Evolutionary conservation across 2,797 vertebrate genomes (phyloP), one percentile per base, ranked within the genome.

Genomic region (Thunnus albacares): DNA sequence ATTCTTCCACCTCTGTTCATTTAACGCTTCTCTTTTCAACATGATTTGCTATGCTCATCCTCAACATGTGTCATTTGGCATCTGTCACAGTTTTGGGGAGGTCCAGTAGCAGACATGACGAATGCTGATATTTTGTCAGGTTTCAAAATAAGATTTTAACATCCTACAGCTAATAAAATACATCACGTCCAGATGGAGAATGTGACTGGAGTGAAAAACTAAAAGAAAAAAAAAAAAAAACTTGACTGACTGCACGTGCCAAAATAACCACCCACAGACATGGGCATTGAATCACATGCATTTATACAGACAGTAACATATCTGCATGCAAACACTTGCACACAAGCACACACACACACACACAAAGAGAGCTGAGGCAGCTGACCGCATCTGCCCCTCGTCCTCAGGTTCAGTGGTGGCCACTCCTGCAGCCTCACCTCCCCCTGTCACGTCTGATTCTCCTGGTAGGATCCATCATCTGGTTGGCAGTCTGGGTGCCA

Each of bases 381-480:
- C 79, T 94, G 93, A 94, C 89, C 89, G 69, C 78, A 77, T 90
- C 87, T 90, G 90, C 77, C 90, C 89, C 93, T 91, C 89, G 90
- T 94, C 90, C 90, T 85, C 81, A 89, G 92, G 93, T 94, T 93
- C 90, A 90, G 77, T 83, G 88, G 82, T 89, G 86, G 92, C 84
- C 85, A 47, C 89, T 91, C 88, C 90, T 79, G 79, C 86, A 84
- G 80, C 84, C 83, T 92, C 89, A 90, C 93, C 91, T 92, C 85
- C 77, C 85, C 92, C 87, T 89, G 91, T 94, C 93, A 93, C 67
- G 84, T 94, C 85, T 92, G 93, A 94, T 92, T 93, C 93, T 95
- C 92, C 87, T 93, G 94, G 92, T 94, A 90, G 93, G 94, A 95
- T 95, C 95, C 94, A 95, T 96, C 96, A 96, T 95, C 93, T 95